Evolutionary conservation across 37 sponge, comb jelly and placozoan species (phyloP), one percentile per base, ranked within the genome.

Genomic region (Aphrocallistes beatrix): DNA sequence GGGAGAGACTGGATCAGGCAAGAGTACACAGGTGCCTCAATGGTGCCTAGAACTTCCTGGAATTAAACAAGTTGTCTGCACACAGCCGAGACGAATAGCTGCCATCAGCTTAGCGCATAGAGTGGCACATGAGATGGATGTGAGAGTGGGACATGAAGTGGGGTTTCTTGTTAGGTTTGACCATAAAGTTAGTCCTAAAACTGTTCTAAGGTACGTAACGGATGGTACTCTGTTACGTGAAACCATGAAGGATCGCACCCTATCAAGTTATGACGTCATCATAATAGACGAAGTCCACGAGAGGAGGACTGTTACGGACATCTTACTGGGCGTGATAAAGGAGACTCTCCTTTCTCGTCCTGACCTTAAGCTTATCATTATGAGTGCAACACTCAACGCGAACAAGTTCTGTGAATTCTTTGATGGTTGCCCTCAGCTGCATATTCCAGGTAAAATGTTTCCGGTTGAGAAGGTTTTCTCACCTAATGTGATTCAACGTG

Each of bases 221-320:
- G 75, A 60, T 60, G 75, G 75, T 6, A 60, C n/a, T 60, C n/a
- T 60, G n/a, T 6, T 60, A 6, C 10, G 75, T 25, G 28, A 60
- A 28, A 19, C n/a, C n/a, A 60, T 60, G 75, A 19, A 19, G 25
- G 21, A 60, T 28, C 10, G 21, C 8, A 60, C 32, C 75, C 75
- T 60, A 21, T 19, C 10, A 13, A 30, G 32, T 60, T 60, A 60
- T 60, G 75, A 60, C 21, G 21, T 60, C 8, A 13, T 60, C 25
- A 60, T 60, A 19, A 60, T 60, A 32, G 75, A 60, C n/a, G 75
- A 60, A 30, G 75, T 60, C 1, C 75, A 60, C n/a, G 75, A 60
- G n/a, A 19, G 75, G 10, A 3, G 75, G 8, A 6, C n/a, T 60
- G 75, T 13, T 32, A 60, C 75, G 3, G 75, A 60, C 21, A 13